These are phyloP conservation scores for Scleropages formosus DNA, from an alignment of 2,797 vertebrate genomes.

Conservation along the genomic window DNA sequence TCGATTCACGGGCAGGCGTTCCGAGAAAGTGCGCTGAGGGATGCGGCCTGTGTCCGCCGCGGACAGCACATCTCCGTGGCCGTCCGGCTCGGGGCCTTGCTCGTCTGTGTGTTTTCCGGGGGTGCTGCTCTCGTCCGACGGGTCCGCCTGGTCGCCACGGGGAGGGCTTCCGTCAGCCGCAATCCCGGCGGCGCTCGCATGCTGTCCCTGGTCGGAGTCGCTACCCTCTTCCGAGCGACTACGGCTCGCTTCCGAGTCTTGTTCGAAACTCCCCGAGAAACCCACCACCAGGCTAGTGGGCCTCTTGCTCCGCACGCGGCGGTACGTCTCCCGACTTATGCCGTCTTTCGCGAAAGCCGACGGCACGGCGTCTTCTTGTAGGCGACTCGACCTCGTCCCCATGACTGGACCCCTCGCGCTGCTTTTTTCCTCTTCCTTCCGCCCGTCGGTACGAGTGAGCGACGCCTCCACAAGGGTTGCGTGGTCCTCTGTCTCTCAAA, in stretches of 20 bases:
- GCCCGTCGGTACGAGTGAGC: background rate
- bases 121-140: conserved; percentile 55
- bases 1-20: conserved; percentile 68
- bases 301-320: conserved; percentile 63
- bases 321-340: conserved; percentile 65
- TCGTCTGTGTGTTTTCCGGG: conserved; percentile 55
- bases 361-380: conserved; percentile 67
- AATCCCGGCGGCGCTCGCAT: conserved; percentile 66
- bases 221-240: conserved; percentile 75
- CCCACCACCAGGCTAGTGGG: conserved; percentile 73
- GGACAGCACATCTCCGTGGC: conserved; percentile 50
- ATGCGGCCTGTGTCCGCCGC: conserved; percentile 69
- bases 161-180: conserved; percentile 62
- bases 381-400: conserved; percentile 73
- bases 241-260: conserved; percentile 63
- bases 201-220: conserved; percentile 70
- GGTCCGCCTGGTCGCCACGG: conserved; percentile 54
- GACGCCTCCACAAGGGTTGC: background rate
- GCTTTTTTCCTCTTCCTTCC: background rate
- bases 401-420: conserved; percentile 57
- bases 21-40: conserved; percentile 73
- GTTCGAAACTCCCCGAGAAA: conserved; percentile 71
- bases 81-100: conserved; percentile 51
- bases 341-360: conserved; percentile 66
- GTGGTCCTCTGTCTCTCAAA: background rate